These are phyloP conservation scores for Phrynosoma blainvillii DNA, from an alignment of 2,113 vertebrate species.

Conservation along the genomic window DNA sequence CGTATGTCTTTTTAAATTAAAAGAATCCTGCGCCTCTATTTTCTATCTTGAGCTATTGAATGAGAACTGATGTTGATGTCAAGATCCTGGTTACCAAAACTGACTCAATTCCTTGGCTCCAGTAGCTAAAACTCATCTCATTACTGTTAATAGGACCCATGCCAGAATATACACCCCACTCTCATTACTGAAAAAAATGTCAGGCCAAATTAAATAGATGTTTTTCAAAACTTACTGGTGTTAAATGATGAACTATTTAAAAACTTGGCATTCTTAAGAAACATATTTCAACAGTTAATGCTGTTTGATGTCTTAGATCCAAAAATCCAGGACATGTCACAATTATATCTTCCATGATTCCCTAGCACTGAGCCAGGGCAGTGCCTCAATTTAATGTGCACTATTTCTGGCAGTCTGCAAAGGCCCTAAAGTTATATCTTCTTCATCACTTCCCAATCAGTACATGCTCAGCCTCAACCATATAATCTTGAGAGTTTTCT, in stretches of 20 bases:
- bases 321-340: conserved; percentile 8
- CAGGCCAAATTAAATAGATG: conserved; percentile 25
- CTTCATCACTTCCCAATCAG: not conserved
- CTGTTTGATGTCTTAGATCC: conserved; percentile 28
- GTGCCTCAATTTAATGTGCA: no score
- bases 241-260: conserved; percentile 35
- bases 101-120: conserved; percentile 32
- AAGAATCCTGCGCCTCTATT: not conserved
- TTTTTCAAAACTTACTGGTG: conserved; percentile 34
- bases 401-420: no score
- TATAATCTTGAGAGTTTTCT: not conserved
- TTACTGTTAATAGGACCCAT: conserved; percentile 17
- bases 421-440: no score
- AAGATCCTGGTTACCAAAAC: not conserved
- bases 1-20: not conserved
- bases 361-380: no score
- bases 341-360: conserved; percentile 2
- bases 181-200: conserved; percentile 8
- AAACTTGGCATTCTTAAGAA: conserved; percentile 26
- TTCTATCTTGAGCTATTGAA: conserved; percentile 17
- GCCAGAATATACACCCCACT: conserved; percentile 16
- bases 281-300: conserved; percentile 34
- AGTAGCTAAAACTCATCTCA: not conserved
- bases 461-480: not conserved
- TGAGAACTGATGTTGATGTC: conserved; percentile 3